phyloP scores from a whole-genome alignment of 2,888 invertebrate species.

The Stegophylla sp. region DNA sequence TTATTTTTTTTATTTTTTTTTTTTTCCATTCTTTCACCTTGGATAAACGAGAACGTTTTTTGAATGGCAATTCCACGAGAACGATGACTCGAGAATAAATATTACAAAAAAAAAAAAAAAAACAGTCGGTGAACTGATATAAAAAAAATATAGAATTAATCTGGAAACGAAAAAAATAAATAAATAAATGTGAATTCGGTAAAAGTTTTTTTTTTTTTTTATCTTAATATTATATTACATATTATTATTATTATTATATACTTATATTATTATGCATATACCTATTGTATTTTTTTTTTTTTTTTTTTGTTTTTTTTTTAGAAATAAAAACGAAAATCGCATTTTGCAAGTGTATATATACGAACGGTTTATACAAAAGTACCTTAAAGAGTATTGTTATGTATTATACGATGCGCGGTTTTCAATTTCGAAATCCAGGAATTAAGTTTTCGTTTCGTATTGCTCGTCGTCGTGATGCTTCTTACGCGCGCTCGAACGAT shows the following conservation, averaged over 20 bases:
- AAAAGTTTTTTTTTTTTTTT: slow-evolving; percentile 42
- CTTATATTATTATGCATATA: neutral
- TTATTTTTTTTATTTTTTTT: slow-evolving; percentile 1
- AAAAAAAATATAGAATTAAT: slow-evolving; percentile 48
- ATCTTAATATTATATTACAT: neutral
- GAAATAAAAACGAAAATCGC: slow-evolving; percentile 8
- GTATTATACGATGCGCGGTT: slow-evolving; percentile 23
- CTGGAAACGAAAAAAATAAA: neutral
- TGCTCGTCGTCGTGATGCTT: neutral
- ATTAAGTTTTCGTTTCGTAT: slow-evolving; percentile 24
- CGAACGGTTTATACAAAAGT: slow-evolving; percentile 30
- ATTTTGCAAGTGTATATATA: slow-evolving; percentile 39
- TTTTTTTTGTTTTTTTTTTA: neutral
- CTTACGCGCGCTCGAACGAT: slow-evolving; percentile 13
- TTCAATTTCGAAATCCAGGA: slow-evolving; percentile 22
- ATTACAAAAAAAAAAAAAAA: slow-evolving; percentile 42
- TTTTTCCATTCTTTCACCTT: slow-evolving; percentile 55
- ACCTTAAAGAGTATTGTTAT: slow-evolving; percentile 36
- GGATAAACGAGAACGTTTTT: slow-evolving; percentile 51
- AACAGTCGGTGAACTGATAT: slow-evolving; percentile 39
- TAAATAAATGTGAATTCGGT: slow-evolving; percentile 11
- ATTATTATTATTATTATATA: neutral
- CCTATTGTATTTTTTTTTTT: no score
- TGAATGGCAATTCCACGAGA: slow-evolving; percentile 52
- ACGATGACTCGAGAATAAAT: slow-evolving; percentile 55